phyloP scores from a whole-genome alignment of 2,113 vertebrate species.

The Caloenas nicobarica region DNA sequence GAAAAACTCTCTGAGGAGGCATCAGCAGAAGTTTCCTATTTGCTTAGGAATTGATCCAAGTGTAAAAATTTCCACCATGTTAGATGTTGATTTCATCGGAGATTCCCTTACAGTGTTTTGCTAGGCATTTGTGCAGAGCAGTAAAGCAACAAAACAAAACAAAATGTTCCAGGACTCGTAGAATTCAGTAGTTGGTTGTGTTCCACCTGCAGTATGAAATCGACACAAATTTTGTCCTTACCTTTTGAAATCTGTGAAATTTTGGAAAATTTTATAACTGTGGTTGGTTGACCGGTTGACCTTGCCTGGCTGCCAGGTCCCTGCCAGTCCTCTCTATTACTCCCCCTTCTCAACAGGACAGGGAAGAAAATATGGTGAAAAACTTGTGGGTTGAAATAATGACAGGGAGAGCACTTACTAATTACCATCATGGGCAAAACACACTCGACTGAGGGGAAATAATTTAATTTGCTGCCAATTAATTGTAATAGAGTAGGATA shows the following conservation, averaged over 20 bases:
- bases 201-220: not conserved
- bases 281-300: not conserved
- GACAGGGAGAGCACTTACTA: not conserved
- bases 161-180: not conserved
- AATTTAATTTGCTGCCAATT: not conserved
- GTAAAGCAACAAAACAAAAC: not conserved
- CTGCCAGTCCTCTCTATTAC: not conserved
- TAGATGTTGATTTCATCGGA: not conserved
- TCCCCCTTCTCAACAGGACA: not conserved
- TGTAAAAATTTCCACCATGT: not conserved
- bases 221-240: not conserved
- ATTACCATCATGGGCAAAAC: not conserved
- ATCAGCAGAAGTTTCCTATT: constrained; percentile 35
- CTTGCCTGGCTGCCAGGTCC: not conserved
- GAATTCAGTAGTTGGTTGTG: not conserved
- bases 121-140: not conserved
- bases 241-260: not conserved
- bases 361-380: not conserved
- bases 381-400: not conserved
- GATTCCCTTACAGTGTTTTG: not conserved
- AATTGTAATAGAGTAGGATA: not conserved
- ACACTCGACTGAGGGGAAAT: not conserved
- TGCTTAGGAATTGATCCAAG: constrained; percentile 3
- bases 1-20: not conserved
- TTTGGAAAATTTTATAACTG: not conserved